Conservation (phyloP, 2,113 vertebrate species). For the Centropus unirufus region DNA sequence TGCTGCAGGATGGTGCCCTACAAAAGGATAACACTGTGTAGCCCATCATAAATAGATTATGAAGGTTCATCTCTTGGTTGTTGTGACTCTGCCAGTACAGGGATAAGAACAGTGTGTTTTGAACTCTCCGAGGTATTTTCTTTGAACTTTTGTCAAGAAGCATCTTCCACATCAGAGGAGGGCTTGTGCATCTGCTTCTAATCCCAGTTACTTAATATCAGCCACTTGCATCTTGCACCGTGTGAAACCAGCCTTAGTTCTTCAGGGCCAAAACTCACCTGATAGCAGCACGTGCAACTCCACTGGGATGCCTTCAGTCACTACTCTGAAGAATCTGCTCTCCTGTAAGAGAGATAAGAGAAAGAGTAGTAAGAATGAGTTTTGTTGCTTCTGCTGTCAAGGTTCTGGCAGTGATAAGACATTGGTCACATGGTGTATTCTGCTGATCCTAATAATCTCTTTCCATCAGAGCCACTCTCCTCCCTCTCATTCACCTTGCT, state of each 20-base stretch:
- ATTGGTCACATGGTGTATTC: not conserved
- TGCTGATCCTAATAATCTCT: not conserved
- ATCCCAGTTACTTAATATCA: not conserved
- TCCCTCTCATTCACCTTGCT: not conserved
- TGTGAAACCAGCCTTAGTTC: not conserved
- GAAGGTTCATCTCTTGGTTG: not conserved
- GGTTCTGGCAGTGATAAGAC: not conserved
- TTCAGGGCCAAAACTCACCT: conserved; percentile 16
- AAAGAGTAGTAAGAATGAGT: not conserved
- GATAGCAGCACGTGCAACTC: not conserved
- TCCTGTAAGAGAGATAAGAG: conserved; percentile 25
- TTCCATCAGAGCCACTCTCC: not conserved
- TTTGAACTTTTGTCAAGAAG: not conserved
- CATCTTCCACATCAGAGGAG: not conserved
- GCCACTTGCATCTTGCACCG: conserved; percentile 1
- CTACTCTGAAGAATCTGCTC: not conserved
- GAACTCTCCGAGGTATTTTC: not conserved
- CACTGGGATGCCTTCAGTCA: conserved; percentile 1
- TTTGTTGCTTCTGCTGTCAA: conserved; percentile 10
- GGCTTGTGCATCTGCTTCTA: not conserved
- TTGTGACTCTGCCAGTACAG: not conserved
- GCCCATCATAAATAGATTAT: not conserved
- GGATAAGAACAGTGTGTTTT: not conserved
- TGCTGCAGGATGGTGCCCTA: not conserved
- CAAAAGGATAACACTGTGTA: not conserved